phyloP scores from a whole-genome alignment of 2,113 vertebrate species.

The Chascanopsetta lugubris region DNA sequence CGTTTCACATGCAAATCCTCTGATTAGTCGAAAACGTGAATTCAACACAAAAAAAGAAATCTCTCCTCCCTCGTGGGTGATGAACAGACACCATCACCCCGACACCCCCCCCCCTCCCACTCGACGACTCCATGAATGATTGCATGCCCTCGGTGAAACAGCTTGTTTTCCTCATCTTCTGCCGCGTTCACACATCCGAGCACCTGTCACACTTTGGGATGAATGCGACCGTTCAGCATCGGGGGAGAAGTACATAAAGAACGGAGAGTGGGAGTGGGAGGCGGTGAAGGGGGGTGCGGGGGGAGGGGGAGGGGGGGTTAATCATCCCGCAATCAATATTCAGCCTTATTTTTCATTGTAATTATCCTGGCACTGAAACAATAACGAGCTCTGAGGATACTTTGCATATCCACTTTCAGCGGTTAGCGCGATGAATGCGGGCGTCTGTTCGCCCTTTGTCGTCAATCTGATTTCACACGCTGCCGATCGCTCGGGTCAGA shows the following conservation, averaged over 20 bases:
- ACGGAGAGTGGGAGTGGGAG: no score
- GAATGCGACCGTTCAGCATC: conserved; percentile 19
- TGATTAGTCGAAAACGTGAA: conserved; percentile 2
- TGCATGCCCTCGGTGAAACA: conserved; percentile 9
- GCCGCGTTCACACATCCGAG: conserved; percentile 31
- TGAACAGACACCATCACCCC: conserved; percentile 6
- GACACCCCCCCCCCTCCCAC: conserved; percentile 16
- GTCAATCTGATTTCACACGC: conserved; percentile 39
- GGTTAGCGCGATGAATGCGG: conserved; percentile 47
- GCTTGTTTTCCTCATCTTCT: conserved; percentile 45
- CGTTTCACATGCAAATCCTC: conserved; percentile 28
- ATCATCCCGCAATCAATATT: conserved; percentile 48
- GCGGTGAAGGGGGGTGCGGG: no score
- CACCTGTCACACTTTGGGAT: conserved; percentile 44
- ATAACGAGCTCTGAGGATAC: conserved; percentile 50
- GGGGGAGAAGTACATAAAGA: conserved; percentile 11
- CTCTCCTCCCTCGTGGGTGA: not conserved
- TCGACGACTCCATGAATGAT: conserved; percentile 43
- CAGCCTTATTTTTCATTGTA: conserved; percentile 46
- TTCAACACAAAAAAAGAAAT: conserved; percentile 18
- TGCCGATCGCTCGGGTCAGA: conserved; percentile 37
- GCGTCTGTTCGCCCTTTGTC: conserved; percentile 42
- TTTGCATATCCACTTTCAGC: conserved; percentile 65
- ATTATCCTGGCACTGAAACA: conserved; percentile 49
- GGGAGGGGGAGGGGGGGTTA: not conserved